Conservation (phyloP, 30 jellyfish, hydroid and myxozoan genomes). For the Chironex yamaguchii region DNA sequence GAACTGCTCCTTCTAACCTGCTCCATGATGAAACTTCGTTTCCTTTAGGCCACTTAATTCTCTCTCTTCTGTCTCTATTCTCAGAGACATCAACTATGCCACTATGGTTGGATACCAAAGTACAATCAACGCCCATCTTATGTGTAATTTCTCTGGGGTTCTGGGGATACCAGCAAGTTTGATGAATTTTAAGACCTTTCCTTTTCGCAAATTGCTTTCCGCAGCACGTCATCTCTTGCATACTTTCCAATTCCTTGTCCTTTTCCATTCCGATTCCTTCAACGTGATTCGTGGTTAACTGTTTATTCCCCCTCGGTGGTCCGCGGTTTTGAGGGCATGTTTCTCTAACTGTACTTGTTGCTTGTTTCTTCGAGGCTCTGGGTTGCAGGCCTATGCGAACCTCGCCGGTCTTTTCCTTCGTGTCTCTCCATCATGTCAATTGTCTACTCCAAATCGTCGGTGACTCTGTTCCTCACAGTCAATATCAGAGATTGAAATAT, state of each 20-base stretch:
- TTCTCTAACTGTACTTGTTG: conserved; percentile 1
- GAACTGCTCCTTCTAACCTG: not conserved
- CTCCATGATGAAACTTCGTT: not conserved
- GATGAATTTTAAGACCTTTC: not conserved
- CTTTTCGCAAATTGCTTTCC: not conserved
- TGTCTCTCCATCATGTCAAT: not conserved
- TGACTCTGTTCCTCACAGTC: not conserved
- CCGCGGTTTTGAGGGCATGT: conserved; percentile 19
- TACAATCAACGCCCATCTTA: not conserved
- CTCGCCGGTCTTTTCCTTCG: not conserved
- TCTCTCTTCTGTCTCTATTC: not conserved
- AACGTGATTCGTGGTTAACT: not conserved
- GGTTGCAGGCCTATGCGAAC: not conserved
- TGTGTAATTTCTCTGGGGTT: not conserved
- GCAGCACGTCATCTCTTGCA: conserved; percentile 1
- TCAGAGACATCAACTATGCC: not conserved
- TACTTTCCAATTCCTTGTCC: not conserved
- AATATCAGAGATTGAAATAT: not conserved
- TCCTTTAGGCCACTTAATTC: conserved; percentile 6
- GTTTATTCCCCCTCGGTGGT: conserved; percentile 11
- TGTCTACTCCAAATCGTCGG: not conserved
- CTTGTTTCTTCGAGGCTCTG: not conserved
- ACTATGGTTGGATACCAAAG: conserved; percentile 8
- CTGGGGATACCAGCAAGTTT: not conserved
- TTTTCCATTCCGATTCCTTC: conserved; percentile 12